phyloP scores from a whole-genome alignment of 2,797 vertebrate species.

The Cetoscarus ocellatus region DNA sequence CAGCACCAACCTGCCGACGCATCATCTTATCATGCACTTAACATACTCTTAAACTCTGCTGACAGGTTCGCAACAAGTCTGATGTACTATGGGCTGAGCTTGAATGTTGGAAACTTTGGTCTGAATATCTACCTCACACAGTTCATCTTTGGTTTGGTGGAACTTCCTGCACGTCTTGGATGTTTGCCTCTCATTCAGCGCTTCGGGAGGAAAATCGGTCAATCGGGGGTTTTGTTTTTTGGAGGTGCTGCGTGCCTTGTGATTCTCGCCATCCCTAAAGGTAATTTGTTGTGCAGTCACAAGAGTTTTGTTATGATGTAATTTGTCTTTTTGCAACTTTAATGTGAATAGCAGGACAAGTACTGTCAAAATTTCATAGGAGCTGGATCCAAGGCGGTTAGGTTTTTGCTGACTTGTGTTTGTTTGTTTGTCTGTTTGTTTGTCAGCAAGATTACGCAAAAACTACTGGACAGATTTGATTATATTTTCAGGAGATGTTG shows the following conservation, averaged over 20 bases:
- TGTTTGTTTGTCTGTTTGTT: too few relatives aligned
- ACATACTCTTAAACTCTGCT: background rate
- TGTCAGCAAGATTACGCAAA: too few relatives aligned
- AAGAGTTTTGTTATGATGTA: background rate
- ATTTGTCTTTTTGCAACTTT: background rate
- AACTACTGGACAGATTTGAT: too few relatives aligned
- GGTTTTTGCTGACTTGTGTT: too few relatives aligned
- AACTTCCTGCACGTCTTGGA: conserved; percentile 85
- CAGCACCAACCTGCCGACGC: background rate
- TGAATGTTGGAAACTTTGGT: conserved; percentile 91
- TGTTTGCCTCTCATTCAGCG: conserved; percentile 82
- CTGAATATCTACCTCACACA: conserved; percentile 94
- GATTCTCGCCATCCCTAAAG: conserved; percentile 84
- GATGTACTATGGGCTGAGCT: conserved; percentile 90
- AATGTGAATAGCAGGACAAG: background rate
- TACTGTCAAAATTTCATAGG: background rate
- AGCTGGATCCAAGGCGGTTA: too few relatives aligned
- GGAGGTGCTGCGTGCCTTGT: conserved; percentile 81
- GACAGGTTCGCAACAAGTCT: conserved; percentile 91
- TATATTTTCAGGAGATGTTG: too few relatives aligned
- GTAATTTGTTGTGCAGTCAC: conserved; percentile 64
- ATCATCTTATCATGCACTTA: background rate
- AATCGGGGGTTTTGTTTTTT: conserved; percentile 75
- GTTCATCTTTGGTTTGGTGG: conserved; percentile 89
- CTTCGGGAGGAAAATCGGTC: conserved; percentile 86